phyloP scores from a whole-genome alignment of 1,140 invertebrate species.

The Bombyx mori region DNA sequence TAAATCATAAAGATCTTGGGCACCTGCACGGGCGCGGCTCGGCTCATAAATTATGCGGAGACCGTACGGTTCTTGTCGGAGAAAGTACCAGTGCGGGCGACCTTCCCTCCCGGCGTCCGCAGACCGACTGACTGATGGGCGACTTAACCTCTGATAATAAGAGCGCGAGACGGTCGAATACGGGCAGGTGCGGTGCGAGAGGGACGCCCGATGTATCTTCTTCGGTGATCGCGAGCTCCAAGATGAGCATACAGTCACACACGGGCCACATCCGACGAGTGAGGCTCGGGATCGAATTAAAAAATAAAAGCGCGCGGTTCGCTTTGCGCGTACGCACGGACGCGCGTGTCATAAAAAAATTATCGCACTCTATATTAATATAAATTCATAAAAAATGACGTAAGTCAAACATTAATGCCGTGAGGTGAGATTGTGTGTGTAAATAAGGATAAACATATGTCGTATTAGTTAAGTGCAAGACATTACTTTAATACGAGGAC shows the following conservation, averaged over 20 bases:
- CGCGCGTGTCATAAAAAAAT: slow-evolving; percentile 30
- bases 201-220: slow-evolving; percentile 54
- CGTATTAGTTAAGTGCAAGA: slow-evolving; percentile 30
- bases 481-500: slow-evolving; percentile 15
- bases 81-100: slow-evolving; percentile 57
- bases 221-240: slow-evolving; percentile 66
- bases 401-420: too few relatives aligned
- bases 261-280: slow-evolving; percentile 58
- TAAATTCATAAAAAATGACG: slow-evolving; percentile 3
- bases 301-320: slow-evolving; percentile 47
- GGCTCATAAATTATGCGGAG: too few relatives aligned
- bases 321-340: slow-evolving; percentile 52
- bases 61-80: background rate
- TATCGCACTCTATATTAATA: slow-evolving; percentile 16
- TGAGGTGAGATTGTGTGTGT: slow-evolving; percentile 10
- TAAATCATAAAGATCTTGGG: too few relatives aligned
- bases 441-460: slow-evolving; percentile 23
- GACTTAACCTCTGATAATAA: slow-evolving; percentile 66
- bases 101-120: slow-evolving; percentile 58
- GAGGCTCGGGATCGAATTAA: slow-evolving; percentile 53
- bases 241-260: slow-evolving; percentile 68
- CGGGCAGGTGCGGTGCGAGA: slow-evolving; percentile 24
- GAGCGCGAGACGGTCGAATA: slow-evolving; percentile 43
- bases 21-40: too few relatives aligned
- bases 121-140: slow-evolving; percentile 65